These are phyloP conservation scores for Hiodon tergisus DNA, from an alignment of 2,113 vertebrate genomes.

Conservation along the genomic window DNA sequence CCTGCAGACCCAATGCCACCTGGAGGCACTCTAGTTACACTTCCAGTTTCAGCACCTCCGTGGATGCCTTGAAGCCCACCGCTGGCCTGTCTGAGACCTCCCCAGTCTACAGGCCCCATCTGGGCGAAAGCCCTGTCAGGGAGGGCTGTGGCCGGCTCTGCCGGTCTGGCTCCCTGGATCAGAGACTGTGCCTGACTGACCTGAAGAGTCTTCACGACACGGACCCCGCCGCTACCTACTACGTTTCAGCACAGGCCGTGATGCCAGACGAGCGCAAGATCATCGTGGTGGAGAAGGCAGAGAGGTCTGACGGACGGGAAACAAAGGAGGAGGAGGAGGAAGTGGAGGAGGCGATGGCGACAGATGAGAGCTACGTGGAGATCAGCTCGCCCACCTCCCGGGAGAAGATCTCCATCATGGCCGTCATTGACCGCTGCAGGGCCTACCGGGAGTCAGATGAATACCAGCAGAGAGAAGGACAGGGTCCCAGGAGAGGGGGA, in stretches of 20 bases:
- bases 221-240: conserved; percentile 30
- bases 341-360: conserved; percentile 28
- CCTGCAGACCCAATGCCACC: not conserved
- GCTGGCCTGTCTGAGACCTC: not conserved
- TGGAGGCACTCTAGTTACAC: conserved; percentile 38
- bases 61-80: not conserved
- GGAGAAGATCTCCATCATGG: conserved; percentile 76
- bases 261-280: conserved; percentile 59
- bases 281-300: conserved; percentile 61
- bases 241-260: conserved; percentile 53
- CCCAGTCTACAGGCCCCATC: conserved; percentile 5
- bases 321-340: conserved; percentile 49
- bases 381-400: conserved; percentile 65
- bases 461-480: conserved; percentile 53
- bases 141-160: conserved; percentile 45
- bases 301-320: not conserved
- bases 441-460: conserved; percentile 72
- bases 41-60: conserved; percentile 29
- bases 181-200: conserved; percentile 40
- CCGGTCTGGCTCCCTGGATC: conserved; percentile 59
- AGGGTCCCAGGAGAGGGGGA: not conserved
- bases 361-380: conserved; percentile 48
- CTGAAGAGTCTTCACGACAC: conserved; percentile 41
- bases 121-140: not conserved
- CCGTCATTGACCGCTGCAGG: conserved; percentile 66